Base-by-base conservation (phyloP, 2,888 invertebrate species). In the Electrophaes corylata region DNA sequence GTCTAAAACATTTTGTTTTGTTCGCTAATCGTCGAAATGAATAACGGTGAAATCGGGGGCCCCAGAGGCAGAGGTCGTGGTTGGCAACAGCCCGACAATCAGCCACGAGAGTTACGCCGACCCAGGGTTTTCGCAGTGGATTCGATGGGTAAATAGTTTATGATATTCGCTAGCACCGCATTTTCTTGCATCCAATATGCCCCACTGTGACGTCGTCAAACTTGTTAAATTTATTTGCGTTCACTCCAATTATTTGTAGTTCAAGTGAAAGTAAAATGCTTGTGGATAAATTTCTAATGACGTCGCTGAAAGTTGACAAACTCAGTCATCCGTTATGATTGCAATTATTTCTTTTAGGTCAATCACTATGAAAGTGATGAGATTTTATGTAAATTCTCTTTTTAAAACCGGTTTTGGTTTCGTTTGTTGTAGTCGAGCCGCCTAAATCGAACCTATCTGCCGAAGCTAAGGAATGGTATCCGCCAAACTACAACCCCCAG, bases 401-500 rank as follows among this genome's bases (percentile, higher is more conserved):
- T 51, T 40, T 55, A 47, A 50, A 54, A 62, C 60, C 26, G 45
- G 52, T 57, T 59, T 61, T 57, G 18, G 35, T 45, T 37, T 55
- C 18, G 41, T 48, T 56, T 52, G 43, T 64, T 60, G 23, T 67
- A 88, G 86, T 73, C 60, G 88, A 88, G 65, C 76, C 81, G 65
- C 76, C 87, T 16, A 90, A 87, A 69, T 92, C 91, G 14, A 92
- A 79, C 18, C 71, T 94, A 61, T 93, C 93, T 43, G 93, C 91
- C 12, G 93, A 93, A 53, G 94, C 94, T 20, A 91, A 93, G 67
- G 94, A 94, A 82, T 94, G 93, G 93, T 93, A 91, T 70, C 94
- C 94, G 49, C 86, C 92, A 16, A 92, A 91, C 70, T 92, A 92
- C 76, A 85, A 81, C 41, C 84, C 83, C 10, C 87, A 86, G 65